A percentile compares a stretch with the other conserved stretches of the same genome.
Conservation (phyloP, 1,140 invertebrate genomes). For the Asobara japonica region DNA sequence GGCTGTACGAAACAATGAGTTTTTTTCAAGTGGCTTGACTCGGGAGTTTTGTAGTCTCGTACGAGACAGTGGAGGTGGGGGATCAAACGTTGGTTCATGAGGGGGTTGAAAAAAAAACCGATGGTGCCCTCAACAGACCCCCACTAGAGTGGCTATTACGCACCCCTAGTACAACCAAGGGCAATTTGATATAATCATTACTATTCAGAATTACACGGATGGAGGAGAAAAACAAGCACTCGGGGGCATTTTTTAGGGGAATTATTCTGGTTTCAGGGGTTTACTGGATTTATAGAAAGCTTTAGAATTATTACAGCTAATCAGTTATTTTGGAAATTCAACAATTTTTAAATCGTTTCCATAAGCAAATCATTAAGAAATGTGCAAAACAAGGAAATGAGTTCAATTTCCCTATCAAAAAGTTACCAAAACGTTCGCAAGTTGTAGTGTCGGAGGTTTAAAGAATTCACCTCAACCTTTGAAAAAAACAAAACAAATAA, state of each 20-base stretch:
- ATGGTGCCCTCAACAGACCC: slow-evolving; percentile 18
- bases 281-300: no score
- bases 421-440: background rate
- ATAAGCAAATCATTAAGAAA: no score
- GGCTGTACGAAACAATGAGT: slow-evolving; percentile 28
- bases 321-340: no score
- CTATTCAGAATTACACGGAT: slow-evolving; percentile 19
- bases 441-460: background rate
- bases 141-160: slow-evolving; percentile 23
- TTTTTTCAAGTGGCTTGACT: slow-evolving; percentile 27
- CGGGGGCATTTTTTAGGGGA: background rate
- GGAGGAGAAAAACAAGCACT: slow-evolving; percentile 2
- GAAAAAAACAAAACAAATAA: slow-evolving; percentile 11
- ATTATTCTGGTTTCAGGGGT: background rate
- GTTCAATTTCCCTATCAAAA: background rate
- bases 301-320: no score
- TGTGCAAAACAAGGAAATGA: no score
- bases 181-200: slow-evolving; percentile 28
- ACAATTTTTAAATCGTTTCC: no score
- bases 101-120: background rate
- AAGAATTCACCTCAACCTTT: background rate
- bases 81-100: slow-evolving; percentile 21
- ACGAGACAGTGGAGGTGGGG: slow-evolving; percentile 14
- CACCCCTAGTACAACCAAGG: slow-evolving; percentile 25
- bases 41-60: slow-evolving; percentile 5